Evolutionary conservation across 2,113 vertebrate genomes (phyloP).

Genomic region (Regulus satrapa): DNA sequence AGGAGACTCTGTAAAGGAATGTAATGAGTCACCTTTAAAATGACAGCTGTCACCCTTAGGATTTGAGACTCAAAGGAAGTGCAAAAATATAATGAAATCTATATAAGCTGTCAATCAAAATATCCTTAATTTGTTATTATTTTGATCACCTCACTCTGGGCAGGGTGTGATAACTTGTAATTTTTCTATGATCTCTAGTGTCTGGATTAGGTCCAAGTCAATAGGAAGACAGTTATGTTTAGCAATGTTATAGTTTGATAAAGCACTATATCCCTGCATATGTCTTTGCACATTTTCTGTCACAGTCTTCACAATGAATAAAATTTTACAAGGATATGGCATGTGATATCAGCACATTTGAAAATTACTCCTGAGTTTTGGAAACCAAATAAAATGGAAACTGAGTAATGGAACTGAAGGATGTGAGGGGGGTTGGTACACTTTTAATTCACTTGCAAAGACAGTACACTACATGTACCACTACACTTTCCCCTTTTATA

Average conservation of each 20-base stretch:
- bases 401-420: background rate
- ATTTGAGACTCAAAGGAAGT: constrained; percentile 38
- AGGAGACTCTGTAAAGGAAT: constrained; percentile 46
- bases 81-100: background rate
- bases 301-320: constrained; percentile 47
- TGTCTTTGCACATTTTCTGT: constrained; percentile 45
- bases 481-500: background rate
- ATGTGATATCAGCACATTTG: background rate
- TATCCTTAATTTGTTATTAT: background rate
- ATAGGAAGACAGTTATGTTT: background rate
- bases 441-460: background rate
- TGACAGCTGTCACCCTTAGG: constrained; percentile 59
- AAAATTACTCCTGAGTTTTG: constrained; percentile 42
- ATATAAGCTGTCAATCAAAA: background rate
- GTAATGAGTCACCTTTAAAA: constrained; percentile 69
- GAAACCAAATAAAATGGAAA: background rate
- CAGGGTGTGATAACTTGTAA: background rate
- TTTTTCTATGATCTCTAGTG: background rate
- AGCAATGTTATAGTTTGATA: background rate
- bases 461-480: rapidly evolving
- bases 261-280: background rate
- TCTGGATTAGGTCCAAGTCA: constrained; percentile 15
- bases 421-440: rapidly evolving
- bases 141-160: constrained; percentile 32
- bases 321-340: constrained; percentile 18